Evolutionary conservation across 2,888 invertebrate genomes (phyloP), one percentile per base, ranked within the genome.

Genomic region (Liopterus haemorrhoidalis): DNA sequence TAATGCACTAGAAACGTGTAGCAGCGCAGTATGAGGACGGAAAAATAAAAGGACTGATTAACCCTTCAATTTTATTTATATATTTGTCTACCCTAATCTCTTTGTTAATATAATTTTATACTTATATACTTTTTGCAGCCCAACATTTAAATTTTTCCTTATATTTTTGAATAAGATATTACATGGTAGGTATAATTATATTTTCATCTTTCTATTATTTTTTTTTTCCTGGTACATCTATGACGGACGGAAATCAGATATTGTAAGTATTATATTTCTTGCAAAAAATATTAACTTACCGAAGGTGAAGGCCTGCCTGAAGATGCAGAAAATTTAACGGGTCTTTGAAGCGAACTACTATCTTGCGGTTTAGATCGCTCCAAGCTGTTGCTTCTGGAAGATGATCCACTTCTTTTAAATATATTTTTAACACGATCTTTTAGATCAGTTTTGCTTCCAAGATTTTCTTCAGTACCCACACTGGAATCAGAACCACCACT

Each of bases 381-480:
- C 36, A 66, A 57, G 81, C 85, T 85, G 59, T 78, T 82, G 46
- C 79, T 79, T 44, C 85, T 75, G 5, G 85, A 75, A 20, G 73
- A 68, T 9, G 78, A 82, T 12, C 71, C 70, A 56, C 76, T 71
- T 56, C 85, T 77, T 63, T 81, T 85, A 60, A 91, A 91, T 75
- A 91, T 88, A 51, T 83, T 88, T 1, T 87, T 82, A 30, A 91
- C 70, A 49, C 86, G 78, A 43, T 85, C 87, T 59, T 85, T 82
- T 53, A 90, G 70, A 68, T 88, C 85, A 58, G 79, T 81, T 67
- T 83, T 85, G 61, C 82, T 82, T 6, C 73, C 72, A 57, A 74
- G 72, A 37, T 72, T 71, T 2, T 72, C 72, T 56, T 70, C 66
- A 49, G 72, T 73, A 22, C 72, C 73, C 0, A 65, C 67, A 5